Base-by-base conservation (phyloP, 2,888 invertebrate species). In the Agapostemon virescens region DNA sequence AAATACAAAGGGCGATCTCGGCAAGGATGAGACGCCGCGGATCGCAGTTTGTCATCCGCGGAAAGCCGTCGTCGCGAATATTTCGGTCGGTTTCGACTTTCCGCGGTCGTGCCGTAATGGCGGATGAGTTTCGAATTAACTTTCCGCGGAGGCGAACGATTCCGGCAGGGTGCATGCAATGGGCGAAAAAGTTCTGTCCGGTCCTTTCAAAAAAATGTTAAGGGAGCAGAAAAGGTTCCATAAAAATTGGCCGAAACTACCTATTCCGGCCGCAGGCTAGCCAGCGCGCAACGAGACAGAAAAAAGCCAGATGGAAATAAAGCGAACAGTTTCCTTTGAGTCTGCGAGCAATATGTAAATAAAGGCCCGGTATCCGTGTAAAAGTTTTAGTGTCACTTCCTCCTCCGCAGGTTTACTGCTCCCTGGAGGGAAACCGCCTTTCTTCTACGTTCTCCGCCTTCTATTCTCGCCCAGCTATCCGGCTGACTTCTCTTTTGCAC, bases 331-430 rank as follows among this genome's bases (percentile, higher is more conserved):
- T 83, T 80, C 86, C 88, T 87, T 87, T 86, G 87, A 87, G 85
- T 85, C 85, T 85, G 85, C 74, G 81, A 88, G 87, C 88, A 88
- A 87, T 85, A 91, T 91, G 91, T 89, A 91, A 91, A 91, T 91
- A 90, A 90, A 90, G 90, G 90, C 88, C 26, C 86, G 86, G 85
- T 84, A 86, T 88, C 85, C 87, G 85, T 87, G 88, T 90, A 88
- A 90, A 90, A 91, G 90, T 91, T 90, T 90, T 90, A 91, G 90
- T 89, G 90, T 89, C 90, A 90, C 89, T 89, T 90, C 86, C 81
- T 84, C 80, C 85, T 84, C 85, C 86, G 86, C 86, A 83, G 87
- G 83, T 89, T 89, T 88, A 89, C 88, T 85, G 83, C 86, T 85
- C 88, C 83, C 86, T 75, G 40, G 85, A 85, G 89, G 81, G 77